Percentiles rank a stretch among this genome's conserved stretches.
Evolutionary conservation across 2,113 vertebrate genomes (phyloP).

Genomic region (Mungos mungo): DNA sequence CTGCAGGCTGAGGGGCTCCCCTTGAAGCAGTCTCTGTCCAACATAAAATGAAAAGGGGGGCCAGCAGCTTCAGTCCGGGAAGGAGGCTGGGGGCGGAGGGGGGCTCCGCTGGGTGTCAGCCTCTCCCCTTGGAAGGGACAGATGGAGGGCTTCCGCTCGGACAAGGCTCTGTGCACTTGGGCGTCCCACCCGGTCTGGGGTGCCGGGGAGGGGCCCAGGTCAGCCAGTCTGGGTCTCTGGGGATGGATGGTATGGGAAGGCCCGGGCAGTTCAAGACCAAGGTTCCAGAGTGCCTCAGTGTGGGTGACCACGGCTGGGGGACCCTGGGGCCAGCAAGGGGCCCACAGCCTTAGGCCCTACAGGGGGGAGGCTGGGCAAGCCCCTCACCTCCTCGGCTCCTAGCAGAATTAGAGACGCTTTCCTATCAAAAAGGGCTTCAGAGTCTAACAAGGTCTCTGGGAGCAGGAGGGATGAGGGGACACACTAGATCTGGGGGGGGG

Average conservation of each 20-base stretch:
- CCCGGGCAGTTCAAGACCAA: background rate
- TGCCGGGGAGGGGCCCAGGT: background rate
- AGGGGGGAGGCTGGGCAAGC: background rate
- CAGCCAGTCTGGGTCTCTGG: background rate
- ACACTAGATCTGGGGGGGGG: background rate
- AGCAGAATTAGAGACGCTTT: background rate
- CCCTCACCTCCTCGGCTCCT: background rate
- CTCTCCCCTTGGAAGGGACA: background rate
- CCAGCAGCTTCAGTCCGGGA: too few species aligned
- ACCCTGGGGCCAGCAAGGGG: background rate
- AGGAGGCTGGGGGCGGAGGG: background rate
- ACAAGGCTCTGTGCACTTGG: accelerated
- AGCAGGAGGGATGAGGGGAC: background rate
- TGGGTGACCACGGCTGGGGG: background rate
- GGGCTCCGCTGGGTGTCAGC: background rate
- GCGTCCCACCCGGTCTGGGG: background rate
- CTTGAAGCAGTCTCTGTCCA: too few species aligned
- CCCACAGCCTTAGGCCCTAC: too few species aligned
- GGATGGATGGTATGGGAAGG: background rate
- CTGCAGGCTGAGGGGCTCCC: too few species aligned
- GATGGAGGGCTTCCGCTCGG: background rate
- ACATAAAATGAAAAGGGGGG: accelerated
- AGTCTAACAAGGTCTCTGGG: background rate
- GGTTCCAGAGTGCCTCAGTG: background rate
- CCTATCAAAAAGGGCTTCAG: background rate